A percentile compares a stretch with the other conserved stretches of the same genome.
Conservation (phyloP, 1,140 invertebrate genomes). For the Drosophila parvula region DNA sequence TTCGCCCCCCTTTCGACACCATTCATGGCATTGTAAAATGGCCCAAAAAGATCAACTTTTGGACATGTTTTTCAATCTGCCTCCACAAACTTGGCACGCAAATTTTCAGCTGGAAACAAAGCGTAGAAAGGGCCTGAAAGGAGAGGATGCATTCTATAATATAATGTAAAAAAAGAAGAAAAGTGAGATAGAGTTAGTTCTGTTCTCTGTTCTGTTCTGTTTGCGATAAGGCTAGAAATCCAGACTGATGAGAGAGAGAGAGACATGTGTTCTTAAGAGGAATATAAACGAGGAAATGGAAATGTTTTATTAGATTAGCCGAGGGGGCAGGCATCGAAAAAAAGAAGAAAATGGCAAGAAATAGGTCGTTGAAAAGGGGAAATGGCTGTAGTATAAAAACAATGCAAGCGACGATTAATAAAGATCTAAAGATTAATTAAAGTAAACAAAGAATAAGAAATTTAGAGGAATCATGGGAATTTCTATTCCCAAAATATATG, state of each 20-base stretch:
- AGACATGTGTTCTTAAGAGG: constrained; percentile 16
- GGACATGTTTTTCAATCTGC: constrained; percentile 46
- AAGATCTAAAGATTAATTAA: neutral
- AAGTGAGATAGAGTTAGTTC: constrained; percentile 1
- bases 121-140: neutral
- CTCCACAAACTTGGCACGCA: constrained; percentile 32
- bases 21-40: constrained; percentile 13
- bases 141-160: neutral
- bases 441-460: too few species aligned
- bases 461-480: too few species aligned
- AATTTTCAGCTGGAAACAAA: constrained; percentile 21
- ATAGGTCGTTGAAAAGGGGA: neutral
- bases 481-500: neutral
- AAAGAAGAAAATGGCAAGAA: neutral
- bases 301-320: constrained; percentile 20
- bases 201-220: neutral
- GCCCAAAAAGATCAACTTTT: constrained; percentile 47
- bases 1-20: neutral
- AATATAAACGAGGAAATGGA: constrained; percentile 31
- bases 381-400: neutral
- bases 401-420: neutral
- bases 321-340: neutral
- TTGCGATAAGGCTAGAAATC: constrained; percentile 22
- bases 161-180: neutral
- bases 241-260: neutral